Conservation (phyloP, 2,113 vertebrate genomes). For the Lophotis ruficrista region DNA sequence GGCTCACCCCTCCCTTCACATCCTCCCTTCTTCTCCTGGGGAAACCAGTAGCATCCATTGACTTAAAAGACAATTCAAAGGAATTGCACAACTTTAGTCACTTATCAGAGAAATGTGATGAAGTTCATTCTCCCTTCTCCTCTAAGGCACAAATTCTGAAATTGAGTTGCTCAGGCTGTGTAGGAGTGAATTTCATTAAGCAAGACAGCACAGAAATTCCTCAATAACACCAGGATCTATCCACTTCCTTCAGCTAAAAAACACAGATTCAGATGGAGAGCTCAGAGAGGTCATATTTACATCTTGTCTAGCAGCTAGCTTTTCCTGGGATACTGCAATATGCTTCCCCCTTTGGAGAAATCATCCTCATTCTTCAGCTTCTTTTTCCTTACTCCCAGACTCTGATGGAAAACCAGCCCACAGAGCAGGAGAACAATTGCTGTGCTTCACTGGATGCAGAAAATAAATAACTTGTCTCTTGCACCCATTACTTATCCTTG, state of each 20-base stretch:
- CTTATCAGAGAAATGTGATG: background rate
- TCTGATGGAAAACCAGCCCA: background rate
- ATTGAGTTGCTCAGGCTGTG: background rate
- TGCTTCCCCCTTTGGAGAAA: background rate
- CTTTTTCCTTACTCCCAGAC: background rate
- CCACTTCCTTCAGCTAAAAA: background rate
- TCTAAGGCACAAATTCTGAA: background rate
- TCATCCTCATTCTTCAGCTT: background rate
- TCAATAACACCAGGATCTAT: background rate
- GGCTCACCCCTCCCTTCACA: rapidly evolving
- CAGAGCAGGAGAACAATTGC: background rate
- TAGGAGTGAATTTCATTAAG: conserved; percentile 29
- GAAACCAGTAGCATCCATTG: background rate
- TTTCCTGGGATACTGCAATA: background rate
- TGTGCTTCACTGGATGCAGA: background rate
- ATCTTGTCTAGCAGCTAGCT: background rate
- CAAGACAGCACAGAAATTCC: background rate
- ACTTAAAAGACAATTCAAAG: background rate
- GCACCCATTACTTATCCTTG: conserved; percentile 52
- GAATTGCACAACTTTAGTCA: background rate
- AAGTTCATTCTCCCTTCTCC: background rate
- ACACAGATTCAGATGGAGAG: background rate
- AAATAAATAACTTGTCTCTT: conserved; percentile 57
- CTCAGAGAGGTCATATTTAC: background rate
- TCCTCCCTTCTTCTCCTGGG: background rate